These are phyloP conservation scores for Nebria ingens DNA, from an alignment of 1,140 invertebrate species.

Conservation along the genomic window DNA sequence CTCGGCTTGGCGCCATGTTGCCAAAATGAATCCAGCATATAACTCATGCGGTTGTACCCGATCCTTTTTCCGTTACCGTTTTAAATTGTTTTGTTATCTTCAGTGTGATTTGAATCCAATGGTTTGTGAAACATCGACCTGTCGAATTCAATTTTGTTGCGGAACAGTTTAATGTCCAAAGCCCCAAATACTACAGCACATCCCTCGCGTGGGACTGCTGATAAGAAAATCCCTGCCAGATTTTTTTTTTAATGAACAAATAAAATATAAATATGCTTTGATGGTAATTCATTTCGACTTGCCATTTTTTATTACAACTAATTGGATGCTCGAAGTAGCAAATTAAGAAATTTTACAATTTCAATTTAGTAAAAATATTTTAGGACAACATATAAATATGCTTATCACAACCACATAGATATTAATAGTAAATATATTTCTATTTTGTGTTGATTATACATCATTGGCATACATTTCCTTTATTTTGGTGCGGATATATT, in stretches of 20 bases:
- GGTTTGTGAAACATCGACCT: not conserved
- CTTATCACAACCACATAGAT: too few relatives aligned
- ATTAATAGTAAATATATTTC: too few relatives aligned
- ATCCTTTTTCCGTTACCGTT: not conserved
- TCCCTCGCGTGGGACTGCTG: not conserved
- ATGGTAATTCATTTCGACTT: not conserved
- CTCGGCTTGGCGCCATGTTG: too few relatives aligned
- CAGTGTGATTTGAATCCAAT: not conserved
- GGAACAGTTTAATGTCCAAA: not conserved
- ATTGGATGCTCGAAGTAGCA: too few relatives aligned
- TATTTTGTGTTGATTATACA: too few relatives aligned
- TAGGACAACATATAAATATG: too few relatives aligned
- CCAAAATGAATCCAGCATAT: not conserved
- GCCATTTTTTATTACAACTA: too few relatives aligned
- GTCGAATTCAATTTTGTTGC: not conserved
- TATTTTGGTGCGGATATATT: too few relatives aligned
- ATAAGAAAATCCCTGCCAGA: not conserved
- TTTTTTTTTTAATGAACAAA: not conserved
- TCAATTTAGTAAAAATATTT: too few relatives aligned
- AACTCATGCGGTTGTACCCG: not conserved
- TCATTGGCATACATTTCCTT: too few relatives aligned
- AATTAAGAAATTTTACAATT: too few relatives aligned
- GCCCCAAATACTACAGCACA: too few relatives aligned
- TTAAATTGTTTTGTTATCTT: not conserved
- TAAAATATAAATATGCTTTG: not conserved